These are phyloP conservation scores for Drosophila simulans DNA, from an alignment of 1,140 invertebrate genomes.

Conservation along the genomic window DNA sequence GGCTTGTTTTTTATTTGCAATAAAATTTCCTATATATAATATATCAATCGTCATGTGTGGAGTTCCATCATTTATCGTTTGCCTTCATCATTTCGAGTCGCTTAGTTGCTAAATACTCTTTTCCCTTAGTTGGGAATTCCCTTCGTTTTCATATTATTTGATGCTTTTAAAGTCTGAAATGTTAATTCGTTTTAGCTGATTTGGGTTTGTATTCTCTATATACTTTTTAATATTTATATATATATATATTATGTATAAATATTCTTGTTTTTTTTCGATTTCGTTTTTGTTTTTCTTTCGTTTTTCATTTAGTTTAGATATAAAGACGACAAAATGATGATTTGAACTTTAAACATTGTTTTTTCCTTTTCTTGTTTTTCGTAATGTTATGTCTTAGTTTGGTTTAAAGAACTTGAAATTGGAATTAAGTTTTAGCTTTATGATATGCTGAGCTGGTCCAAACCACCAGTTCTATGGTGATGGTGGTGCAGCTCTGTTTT, in stretches of 20 bases:
- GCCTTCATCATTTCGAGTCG: slow-evolving; percentile 8
- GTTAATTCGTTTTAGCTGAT: slow-evolving; percentile 72
- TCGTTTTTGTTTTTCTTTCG: slow-evolving; percentile 7
- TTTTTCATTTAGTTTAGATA: slow-evolving; percentile 28
- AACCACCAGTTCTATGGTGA: too few species aligned
- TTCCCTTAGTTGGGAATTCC: slow-evolving; percentile 6
- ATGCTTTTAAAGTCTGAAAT: slow-evolving; percentile 80
- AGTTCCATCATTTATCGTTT: slow-evolving; percentile 4
- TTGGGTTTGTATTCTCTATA: slow-evolving; percentile 40
- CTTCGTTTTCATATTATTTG: slow-evolving; percentile 2
- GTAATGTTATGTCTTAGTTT: slow-evolving; percentile 24
- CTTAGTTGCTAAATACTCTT: slow-evolving; percentile 39
- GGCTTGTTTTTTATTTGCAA: slow-evolving; percentile 61
- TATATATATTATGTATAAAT: slow-evolving; percentile 49
- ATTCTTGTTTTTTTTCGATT: slow-evolving; percentile 18
- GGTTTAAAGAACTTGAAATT: slow-evolving; percentile 51
- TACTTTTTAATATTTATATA: slow-evolving; percentile 11
- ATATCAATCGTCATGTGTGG: slow-evolving; percentile 22
- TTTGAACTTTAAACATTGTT: slow-evolving; percentile 68
- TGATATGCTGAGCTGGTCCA: slow-evolving; percentile 40
- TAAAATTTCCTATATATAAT: slow-evolving; percentile 68
- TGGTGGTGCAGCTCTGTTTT: slow-evolving; percentile 27
- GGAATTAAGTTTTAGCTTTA: slow-evolving; percentile 43
- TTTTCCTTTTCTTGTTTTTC: slow-evolving; percentile 15
- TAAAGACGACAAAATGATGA: slow-evolving; percentile 77